phyloP scores from a whole-genome alignment of 2,888 invertebrate species.

The Eristalis arbustorum region DNA sequence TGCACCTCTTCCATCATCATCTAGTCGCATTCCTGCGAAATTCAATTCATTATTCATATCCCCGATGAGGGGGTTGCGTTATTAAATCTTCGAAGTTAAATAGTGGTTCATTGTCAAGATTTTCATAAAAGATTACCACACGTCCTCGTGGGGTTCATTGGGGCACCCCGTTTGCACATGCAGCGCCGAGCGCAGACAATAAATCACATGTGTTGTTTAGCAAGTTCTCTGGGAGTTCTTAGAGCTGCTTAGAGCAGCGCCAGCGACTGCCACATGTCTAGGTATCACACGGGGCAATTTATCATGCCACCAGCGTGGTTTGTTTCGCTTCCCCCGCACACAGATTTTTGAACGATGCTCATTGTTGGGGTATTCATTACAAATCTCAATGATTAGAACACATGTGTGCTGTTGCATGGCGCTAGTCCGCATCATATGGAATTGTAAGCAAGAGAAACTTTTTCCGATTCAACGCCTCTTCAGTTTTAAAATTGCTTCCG shows the following conservation, averaged over 20 bases:
- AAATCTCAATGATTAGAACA: neutral
- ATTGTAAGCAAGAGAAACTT: no score
- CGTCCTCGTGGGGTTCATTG: neutral
- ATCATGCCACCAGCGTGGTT: neutral
- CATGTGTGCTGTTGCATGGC: no score
- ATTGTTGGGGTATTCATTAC: neutral
- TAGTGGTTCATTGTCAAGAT: neutral
- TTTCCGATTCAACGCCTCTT: neutral
- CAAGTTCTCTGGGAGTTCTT: neutral
- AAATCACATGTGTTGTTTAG: neutral
- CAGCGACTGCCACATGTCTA: neutral
- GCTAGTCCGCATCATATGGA: no score
- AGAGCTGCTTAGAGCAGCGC: neutral
- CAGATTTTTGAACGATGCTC: neutral
- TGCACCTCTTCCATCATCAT: neutral
- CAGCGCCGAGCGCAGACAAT: neutral
- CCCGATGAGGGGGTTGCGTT: neutral
- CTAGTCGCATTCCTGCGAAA: neutral
- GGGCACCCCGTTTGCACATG: neutral
- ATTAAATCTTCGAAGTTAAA: neutral
- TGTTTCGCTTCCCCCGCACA: neutral
- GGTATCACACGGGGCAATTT: neutral
- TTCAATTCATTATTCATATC: neutral
- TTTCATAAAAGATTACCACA: neutral
- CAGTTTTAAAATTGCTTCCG: constrained; percentile 44